Conservation (phyloP, 2,888 invertebrate genomes). For the Lycia hirtaria region DNA sequence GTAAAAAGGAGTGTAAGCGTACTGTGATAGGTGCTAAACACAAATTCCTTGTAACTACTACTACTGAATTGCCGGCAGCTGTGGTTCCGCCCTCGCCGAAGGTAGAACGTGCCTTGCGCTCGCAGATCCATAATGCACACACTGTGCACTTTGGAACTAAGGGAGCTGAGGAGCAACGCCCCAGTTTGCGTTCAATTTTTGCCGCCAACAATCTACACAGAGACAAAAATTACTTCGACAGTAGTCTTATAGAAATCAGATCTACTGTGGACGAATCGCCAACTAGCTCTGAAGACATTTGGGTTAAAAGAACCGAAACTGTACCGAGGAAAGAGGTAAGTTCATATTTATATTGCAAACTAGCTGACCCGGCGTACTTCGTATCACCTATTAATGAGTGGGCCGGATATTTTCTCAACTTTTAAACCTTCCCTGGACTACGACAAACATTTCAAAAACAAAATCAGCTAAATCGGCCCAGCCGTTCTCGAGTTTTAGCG, state of each 20-base stretch:
- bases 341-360: slow-evolving; percentile 28
- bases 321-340: slow-evolving; percentile 83
- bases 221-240: slow-evolving; percentile 93
- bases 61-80: slow-evolving; percentile 56
- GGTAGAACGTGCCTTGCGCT: slow-evolving; percentile 77
- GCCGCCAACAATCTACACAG: slow-evolving; percentile 86
- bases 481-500: too few species aligned
- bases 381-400: too few species aligned
- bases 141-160: slow-evolving; percentile 89
- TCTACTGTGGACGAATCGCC: slow-evolving; percentile 88
- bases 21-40: slow-evolving; percentile 76
- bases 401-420: too few species aligned
- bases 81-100: slow-evolving; percentile 57
- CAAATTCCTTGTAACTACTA: slow-evolving; percentile 76
- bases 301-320: slow-evolving; percentile 87
- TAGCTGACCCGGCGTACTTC: too few species aligned
- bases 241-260: slow-evolving; percentile 92
- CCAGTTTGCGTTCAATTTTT: slow-evolving; percentile 87
- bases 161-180: slow-evolving; percentile 83
- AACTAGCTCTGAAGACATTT: slow-evolving; percentile 88
- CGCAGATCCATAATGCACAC: slow-evolving; percentile 85
- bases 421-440: too few species aligned
- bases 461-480: too few species aligned
- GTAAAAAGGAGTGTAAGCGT: slow-evolving; percentile 64
- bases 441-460: too few species aligned